Conservation (phyloP, 2,888 invertebrate genomes). For the Rhodophaea formosa region DNA sequence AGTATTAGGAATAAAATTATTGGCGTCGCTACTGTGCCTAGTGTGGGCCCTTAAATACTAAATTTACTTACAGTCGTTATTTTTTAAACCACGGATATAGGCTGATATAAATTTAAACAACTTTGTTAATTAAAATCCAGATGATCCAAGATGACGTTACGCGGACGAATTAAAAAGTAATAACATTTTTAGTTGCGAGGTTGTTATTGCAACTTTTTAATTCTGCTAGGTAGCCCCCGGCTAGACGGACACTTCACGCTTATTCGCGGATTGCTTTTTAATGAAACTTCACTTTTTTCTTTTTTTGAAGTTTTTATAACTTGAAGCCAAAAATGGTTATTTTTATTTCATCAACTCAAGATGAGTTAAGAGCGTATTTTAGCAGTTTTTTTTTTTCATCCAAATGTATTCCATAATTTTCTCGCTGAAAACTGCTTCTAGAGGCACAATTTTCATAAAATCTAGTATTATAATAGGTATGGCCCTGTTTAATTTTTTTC, state of each 20-base stretch:
- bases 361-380: too few species aligned
- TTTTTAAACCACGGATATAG: background rate
- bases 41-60: too few species aligned
- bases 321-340: background rate
- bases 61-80: too few species aligned
- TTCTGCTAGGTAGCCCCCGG: constrained; percentile 16
- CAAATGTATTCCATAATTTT: too few species aligned
- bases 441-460: too few species aligned
- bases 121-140: constrained; percentile 16
- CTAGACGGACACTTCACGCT: constrained; percentile 17
- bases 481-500: too few species aligned
- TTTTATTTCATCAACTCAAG: background rate
- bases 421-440: too few species aligned
- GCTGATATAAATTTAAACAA: background rate
- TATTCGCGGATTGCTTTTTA: constrained; percentile 24
- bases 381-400: too few species aligned
- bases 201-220: constrained; percentile 25
- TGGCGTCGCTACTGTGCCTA: too few species aligned
- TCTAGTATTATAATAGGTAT: too few species aligned
- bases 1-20: too few species aligned
- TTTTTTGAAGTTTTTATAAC: background rate
- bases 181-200: constrained; percentile 7
- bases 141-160: constrained; percentile 11
- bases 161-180: constrained; percentile 16
- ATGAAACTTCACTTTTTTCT: constrained; percentile 17